Evolutionary conservation across 2,113 vertebrate genomes (phyloP), one percentile per base, ranked within the genome.

Genomic region (Puntigrus tetrazona): DNA sequence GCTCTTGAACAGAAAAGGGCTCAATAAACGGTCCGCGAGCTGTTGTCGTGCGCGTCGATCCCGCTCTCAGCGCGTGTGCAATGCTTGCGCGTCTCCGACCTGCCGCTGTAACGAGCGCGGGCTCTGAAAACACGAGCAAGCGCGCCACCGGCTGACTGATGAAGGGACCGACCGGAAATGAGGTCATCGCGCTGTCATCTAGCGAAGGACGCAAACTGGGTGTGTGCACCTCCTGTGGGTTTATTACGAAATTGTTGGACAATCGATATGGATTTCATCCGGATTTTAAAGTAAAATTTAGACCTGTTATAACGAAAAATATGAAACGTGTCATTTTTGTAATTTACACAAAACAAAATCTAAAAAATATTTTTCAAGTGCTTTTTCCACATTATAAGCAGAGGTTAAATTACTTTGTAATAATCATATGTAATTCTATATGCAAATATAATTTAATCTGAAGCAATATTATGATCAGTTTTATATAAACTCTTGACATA

Each of bases 71-170:
- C 79, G 80, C 31, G 78, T 29, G 59, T 67, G 80, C 29, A 82
- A 82, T 52, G 79, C 2, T n/a, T 22, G 38, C 65, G 57, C 34
- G 77, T 25, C 38, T 86, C 88, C 75, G 86, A 84, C 77, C 77
- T 80, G 63, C 41, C 59, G 2, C 38, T 27, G 38, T 4, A n/a
- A 13, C 59, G 31, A 7, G 36, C n/a, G 45, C 18, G 59, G 14
- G 78, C 59, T 16, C 22, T 31, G n/a, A n/a, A 20, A 18, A 20
- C 47, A 90, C 34, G 85, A 87, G 82, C 83, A 85, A 63, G 67
- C 82, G 76, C 91, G 90, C 90, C 92, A 72, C 92, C 91, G 52
- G 77, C 80, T 43, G 93, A 36, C 59, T 79, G 85, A 78, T 72
- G 13, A 70, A 7, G 78, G 73, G 63, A 67, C 65, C 41, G 76